Evolutionary conservation across 2,113 vertebrate genomes (phyloP), one percentile per base, ranked within the genome.

Genomic region (Nycticorax nycticorax): DNA sequence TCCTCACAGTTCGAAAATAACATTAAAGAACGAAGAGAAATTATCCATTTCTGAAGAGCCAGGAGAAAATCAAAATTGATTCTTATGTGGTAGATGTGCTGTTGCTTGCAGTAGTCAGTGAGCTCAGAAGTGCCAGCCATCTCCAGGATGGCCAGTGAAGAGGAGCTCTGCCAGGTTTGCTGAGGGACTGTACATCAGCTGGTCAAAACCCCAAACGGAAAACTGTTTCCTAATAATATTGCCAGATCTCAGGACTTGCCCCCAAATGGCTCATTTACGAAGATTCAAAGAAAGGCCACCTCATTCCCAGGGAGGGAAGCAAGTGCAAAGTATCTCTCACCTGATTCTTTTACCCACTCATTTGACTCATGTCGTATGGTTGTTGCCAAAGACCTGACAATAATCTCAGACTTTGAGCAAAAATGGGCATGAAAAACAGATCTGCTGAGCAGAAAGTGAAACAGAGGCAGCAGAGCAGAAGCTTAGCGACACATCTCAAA

Each of bases 11-110:
- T 95, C 95, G 82, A 91, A 95, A 92, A 87, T 75, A 95, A 89
- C 92, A 89, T 97, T 91, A 93, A 94, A 97, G 86, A 94, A 93
- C 55, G 10, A 68, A 86, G 71, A 92, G 81, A 82, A 95, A 78
- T 76, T 92, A 86, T 74, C 73, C 35, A 56, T 41, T 27, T 26
- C 62, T 92, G 85, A 92, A 85, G 22, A 95, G 26, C 4, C 33
- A 89, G 74, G 53, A 91, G 74, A 93, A 93, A 96, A 96, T 90
- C 16, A 78, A 66, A 89, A 28, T 22, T 64, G 39, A 39, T 76
- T 69, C 37, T 91, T 85, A 47, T 9, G 16, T 85, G 41, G 90
- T 52, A 45, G 68, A 43, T 1, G 12, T 52, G 68, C 81, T 88
- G 48, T 45, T 79, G 53, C 53, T 77, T 79, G 68, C 43, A 62